Evolutionary conservation across 2,888 invertebrate genomes (phyloP).

Genomic region (Drosophila falleni): DNA sequence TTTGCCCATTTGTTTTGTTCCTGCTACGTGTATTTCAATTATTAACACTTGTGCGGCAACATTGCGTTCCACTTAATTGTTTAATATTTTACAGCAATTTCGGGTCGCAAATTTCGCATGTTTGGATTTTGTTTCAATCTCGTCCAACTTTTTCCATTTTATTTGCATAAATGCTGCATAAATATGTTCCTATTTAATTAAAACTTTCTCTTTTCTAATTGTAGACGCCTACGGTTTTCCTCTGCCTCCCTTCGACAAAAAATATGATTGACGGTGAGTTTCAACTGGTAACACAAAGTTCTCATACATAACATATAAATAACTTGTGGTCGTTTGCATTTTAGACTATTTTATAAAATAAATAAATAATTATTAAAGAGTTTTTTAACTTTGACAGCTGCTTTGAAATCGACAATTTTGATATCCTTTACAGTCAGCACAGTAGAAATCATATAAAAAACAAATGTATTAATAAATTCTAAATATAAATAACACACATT

Average conservation of each 20-base stretch:
- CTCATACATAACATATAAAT: constrained; percentile 2
- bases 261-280: constrained; percentile 58
- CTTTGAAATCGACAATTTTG: no score
- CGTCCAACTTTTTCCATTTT: constrained; percentile 22
- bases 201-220: constrained; percentile 59
- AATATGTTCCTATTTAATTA: constrained; percentile 72
- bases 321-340: neutral
- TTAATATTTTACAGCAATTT: constrained; percentile 67
- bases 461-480: neutral
- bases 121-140: constrained; percentile 20
- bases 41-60: constrained; percentile 74
- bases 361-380: neutral
- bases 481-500: no score
- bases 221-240: constrained; percentile 21
- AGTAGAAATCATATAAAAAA: neutral
- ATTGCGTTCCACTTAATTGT: constrained; percentile 65
- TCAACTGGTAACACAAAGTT: neutral
- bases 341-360: neutral
- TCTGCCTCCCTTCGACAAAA: neutral
- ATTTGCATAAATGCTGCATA: constrained; percentile 70
- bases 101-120: constrained; percentile 18
- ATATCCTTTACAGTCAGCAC: neutral
- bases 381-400: neutral
- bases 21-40: constrained; percentile 66
- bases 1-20: constrained; percentile 60